Percentiles rank a stretch among this genome's conserved stretches.
Evolutionary conservation across 2,113 vertebrate species (phyloP).

Genomic region (Prolemur simus): DNA sequence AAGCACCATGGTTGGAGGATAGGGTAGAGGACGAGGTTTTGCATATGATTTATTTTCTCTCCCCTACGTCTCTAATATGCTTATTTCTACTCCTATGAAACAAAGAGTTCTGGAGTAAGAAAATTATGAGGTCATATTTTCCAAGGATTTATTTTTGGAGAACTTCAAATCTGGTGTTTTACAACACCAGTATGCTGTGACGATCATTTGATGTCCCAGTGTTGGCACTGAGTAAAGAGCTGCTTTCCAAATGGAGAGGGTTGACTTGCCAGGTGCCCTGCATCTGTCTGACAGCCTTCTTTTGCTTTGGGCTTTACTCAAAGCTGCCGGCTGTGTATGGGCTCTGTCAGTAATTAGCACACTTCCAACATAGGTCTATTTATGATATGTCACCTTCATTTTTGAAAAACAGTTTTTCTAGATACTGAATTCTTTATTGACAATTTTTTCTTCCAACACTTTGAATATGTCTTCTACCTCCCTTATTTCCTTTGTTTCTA

Average conservation of each 20-base stretch:
- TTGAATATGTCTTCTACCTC: not conserved
- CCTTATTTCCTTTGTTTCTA: not conserved
- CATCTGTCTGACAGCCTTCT: not conserved
- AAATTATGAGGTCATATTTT: not conserved
- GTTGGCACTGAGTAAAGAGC: not conserved
- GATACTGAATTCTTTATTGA: not conserved
- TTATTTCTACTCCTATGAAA: not conserved
- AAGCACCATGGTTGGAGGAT: not conserved
- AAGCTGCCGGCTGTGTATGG: not conserved
- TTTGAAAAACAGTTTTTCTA: not conserved
- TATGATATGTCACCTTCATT: not conserved
- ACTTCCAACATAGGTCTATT: not conserved
- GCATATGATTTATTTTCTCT: not conserved
- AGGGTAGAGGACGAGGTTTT: not conserved
- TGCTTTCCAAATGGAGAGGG: not conserved
- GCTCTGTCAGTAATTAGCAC: not conserved
- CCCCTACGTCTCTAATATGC: not conserved
- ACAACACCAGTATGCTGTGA: not conserved
- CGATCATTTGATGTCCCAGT: not conserved
- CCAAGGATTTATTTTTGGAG: not conserved
- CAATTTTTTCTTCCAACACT: not conserved
- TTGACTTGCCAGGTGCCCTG: not conserved
- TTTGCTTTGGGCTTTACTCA: not conserved
- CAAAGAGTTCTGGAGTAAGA: not conserved
- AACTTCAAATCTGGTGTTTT: constrained; percentile 8